These are phyloP conservation scores for Balaeniceps rex DNA, from an alignment of 2,113 vertebrate genomes.

Conservation along the genomic window DNA sequence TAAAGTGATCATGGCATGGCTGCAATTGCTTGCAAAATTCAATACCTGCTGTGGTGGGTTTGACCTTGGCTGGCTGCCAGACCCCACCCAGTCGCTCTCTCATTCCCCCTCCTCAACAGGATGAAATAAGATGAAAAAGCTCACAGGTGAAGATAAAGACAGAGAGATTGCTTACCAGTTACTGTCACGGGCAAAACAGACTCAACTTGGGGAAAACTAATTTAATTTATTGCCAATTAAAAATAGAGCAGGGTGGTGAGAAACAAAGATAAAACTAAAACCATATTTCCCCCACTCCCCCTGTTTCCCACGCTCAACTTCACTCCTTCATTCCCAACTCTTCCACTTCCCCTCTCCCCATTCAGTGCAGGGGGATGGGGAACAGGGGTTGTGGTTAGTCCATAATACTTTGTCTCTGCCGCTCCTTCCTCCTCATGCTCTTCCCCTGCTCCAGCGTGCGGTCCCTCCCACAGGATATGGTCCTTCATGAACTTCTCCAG, in stretches of 20 bases:
- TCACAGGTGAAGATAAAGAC: background rate
- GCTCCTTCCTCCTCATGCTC: background rate
- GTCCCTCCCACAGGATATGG: background rate
- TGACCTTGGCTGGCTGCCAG: background rate
- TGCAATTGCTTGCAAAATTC: background rate
- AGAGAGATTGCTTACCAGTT: background rate
- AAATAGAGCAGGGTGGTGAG: background rate
- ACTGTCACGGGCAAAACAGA: background rate
- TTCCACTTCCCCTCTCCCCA: background rate
- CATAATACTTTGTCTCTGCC: accelerated
- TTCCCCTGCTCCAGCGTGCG: background rate
- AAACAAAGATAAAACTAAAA: background rate
- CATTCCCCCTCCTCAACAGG: background rate
- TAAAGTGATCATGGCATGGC: background rate
- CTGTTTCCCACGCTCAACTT: background rate
- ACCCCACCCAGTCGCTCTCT: background rate
- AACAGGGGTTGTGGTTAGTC: background rate
- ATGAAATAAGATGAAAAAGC: background rate
- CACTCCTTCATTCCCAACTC: background rate
- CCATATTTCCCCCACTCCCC: background rate
- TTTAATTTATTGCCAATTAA: background rate
- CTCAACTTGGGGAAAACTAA: background rate
- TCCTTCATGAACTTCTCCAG: background rate
- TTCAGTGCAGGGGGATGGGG: background rate
- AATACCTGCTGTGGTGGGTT: background rate